These are phyloP conservation scores for Glossophaga mutica DNA, from an alignment of 2,797 vertebrate genomes.

Conservation along the genomic window DNA sequence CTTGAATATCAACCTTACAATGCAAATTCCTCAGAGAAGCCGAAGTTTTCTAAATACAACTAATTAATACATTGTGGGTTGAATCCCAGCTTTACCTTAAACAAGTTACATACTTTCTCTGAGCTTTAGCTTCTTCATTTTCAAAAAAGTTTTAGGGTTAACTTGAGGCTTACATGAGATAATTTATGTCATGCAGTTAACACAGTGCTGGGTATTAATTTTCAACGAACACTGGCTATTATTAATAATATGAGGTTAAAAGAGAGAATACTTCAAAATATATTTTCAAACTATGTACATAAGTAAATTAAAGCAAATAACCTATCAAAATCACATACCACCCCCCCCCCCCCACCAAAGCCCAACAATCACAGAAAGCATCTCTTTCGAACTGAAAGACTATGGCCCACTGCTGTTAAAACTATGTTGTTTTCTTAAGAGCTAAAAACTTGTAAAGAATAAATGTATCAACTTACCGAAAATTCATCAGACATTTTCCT, in stretches of 20 bases:
- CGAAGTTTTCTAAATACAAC: not conserved
- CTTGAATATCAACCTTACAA: not conserved
- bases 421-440: not conserved
- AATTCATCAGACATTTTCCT: slow-evolving; percentile 89
- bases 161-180: not conserved
- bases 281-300: not conserved
- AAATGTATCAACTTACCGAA: slow-evolving; percentile 83
- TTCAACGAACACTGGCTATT: not conserved
- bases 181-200: not conserved
- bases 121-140: slow-evolving; percentile 36
- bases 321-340: not conserved
- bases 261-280: not conserved
- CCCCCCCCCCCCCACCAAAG: not conserved
- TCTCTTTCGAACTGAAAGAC: slow-evolving; percentile 24
- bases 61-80: not conserved
- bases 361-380: slow-evolving; percentile 14
- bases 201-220: not conserved
- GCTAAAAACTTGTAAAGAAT: slow-evolving; percentile 62
- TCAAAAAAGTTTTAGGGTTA: slow-evolving; percentile 15
- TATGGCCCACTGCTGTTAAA: not conserved
- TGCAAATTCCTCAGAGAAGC: not conserved
- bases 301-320: slow-evolving; percentile 35
- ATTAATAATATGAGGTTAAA: not conserved
- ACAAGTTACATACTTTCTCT: not conserved
- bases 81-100: not conserved